A percentile compares a stretch with the other conserved stretches of the same genome.
phyloP scores from a whole-genome alignment of 1,140 invertebrate genomes.

The Temnothorax curvispinosus region DNA sequence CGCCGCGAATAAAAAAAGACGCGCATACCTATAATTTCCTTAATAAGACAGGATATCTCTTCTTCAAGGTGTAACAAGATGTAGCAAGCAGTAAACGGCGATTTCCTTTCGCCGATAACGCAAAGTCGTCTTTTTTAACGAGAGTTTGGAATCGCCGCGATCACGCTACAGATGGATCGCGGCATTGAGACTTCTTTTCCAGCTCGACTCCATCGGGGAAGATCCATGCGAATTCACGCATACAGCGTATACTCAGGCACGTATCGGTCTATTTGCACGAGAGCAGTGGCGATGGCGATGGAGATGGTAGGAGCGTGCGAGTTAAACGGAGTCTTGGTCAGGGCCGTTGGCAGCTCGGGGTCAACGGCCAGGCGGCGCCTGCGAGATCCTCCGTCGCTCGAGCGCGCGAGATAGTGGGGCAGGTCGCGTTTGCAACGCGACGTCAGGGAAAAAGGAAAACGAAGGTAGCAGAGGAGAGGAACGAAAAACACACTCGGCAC shows the following conservation, averaged over 20 bases:
- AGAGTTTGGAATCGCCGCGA: conserved; percentile 26
- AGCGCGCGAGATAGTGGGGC: conserved; percentile 80
- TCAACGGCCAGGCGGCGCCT: conserved; percentile 85
- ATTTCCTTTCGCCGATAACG: conserved; percentile 35
- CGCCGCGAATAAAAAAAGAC: neutral
- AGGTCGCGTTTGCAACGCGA: conserved; percentile 80
- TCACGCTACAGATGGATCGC: conserved; percentile 24
- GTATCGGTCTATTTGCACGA: conserved; percentile 2
- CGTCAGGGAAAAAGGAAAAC: conserved; percentile 60
- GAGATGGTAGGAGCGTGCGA: conserved; percentile 60
- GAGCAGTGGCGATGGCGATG: conserved; percentile 8
- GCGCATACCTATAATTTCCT: conserved; percentile 16
- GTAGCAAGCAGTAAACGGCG: conserved; percentile 14
- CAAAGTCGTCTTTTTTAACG: conserved; percentile 13
- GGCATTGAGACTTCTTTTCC: neutral
- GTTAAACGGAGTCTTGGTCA: conserved; percentile 74
- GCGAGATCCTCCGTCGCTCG: conserved; percentile 77
- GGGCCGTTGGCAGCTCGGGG: conserved; percentile 74
- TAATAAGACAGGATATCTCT: conserved; percentile 46
- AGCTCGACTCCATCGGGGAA: neutral
- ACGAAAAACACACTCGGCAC: conserved; percentile 37
- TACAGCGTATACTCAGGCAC: neutral
- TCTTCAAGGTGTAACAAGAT: conserved; percentile 10
- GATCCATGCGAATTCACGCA: conserved; percentile 7
- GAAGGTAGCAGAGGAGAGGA: neutral